Evolutionary conservation across 2,888 invertebrate species (phyloP), one percentile per base, ranked within the genome.

Genomic region (Nipponacmea schrenckii): DNA sequence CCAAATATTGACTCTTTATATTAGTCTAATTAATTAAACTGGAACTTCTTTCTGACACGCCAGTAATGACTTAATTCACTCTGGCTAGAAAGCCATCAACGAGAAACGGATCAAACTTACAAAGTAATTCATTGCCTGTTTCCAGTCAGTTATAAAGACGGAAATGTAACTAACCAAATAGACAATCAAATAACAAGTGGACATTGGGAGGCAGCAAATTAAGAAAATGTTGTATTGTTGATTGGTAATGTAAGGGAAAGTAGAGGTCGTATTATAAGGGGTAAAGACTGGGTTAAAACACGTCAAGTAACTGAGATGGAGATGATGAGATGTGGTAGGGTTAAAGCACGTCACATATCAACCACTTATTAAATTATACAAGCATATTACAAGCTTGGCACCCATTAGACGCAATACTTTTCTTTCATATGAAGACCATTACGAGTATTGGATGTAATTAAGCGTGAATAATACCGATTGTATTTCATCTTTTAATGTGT

Each of bases 11-110:
- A 66, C 66, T 66, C 70, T 65, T 70, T 65, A 70, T 70, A 70
- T 70, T 70, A 70, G 70, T 65, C 65, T 70, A 70, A 70, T 70
- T 70, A 70, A 70, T 70, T 70, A 70, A 70, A 70, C 66, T 65
- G 70, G 65, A 65, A 70, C 65, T 62, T 56, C 64, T 70, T 70
- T 66, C 70, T 70, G 70, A 70, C 70, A 70, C 62, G 65, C 65
- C 62, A 62, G 64, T 70, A 70, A 70, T 70, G 66, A 70, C 56
- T 70, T 70, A 70, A 70, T 70, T 70, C 70, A 48, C 45, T 46
- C 56, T 44, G 39, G 70, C 70, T 48, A 70, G 46, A 44, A 50
- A 56, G 27, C 56, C 70, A 62, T 39, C 62, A 50, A 65, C 24
- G 24, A 24, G 24, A 24, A 56, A 24, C 56, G 56, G 56, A 56